These are phyloP conservation scores for Cariama cristata DNA, from an alignment of 2,113 vertebrate genomes.

Conservation along the genomic window DNA sequence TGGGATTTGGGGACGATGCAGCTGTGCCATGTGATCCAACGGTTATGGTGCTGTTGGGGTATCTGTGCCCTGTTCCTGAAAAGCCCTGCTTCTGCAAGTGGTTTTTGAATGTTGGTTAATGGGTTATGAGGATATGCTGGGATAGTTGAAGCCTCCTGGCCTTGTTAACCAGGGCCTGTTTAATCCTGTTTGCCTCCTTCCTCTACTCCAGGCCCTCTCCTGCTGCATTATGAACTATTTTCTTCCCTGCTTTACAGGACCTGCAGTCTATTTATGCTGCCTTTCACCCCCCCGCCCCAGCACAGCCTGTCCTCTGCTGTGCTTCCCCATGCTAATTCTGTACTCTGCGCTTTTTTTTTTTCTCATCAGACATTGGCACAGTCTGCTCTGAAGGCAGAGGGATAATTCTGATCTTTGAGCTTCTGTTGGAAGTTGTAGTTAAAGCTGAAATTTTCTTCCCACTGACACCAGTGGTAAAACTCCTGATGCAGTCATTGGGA, in stretches of 20 bases:
- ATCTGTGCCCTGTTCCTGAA: not conserved
- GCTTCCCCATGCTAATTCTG: not conserved
- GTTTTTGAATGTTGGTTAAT: not conserved
- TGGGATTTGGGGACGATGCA: not conserved
- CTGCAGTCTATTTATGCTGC: not conserved
- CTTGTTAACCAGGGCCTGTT: not conserved
- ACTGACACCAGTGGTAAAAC: not conserved
- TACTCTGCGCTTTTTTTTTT: not conserved
- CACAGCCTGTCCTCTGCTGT: not conserved
- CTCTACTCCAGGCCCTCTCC: not conserved
- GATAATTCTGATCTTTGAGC: not conserved
- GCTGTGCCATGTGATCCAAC: too few species aligned
- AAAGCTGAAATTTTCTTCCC: not conserved
- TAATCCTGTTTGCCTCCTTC: not conserved
- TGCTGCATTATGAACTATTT: not conserved
- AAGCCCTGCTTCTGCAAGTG: not conserved
- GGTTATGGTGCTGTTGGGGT: not conserved
- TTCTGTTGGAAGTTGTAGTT: not conserved
- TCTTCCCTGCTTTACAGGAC: not conserved
- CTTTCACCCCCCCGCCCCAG: not conserved
- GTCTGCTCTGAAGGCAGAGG: not conserved
- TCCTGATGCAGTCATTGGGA: not conserved
- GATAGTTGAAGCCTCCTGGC: not conserved
- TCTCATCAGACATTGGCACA: not conserved
- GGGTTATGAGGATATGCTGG: not conserved